phyloP scores from a whole-genome alignment of 2,797 vertebrate genomes.

The Pterois miles region DNA sequence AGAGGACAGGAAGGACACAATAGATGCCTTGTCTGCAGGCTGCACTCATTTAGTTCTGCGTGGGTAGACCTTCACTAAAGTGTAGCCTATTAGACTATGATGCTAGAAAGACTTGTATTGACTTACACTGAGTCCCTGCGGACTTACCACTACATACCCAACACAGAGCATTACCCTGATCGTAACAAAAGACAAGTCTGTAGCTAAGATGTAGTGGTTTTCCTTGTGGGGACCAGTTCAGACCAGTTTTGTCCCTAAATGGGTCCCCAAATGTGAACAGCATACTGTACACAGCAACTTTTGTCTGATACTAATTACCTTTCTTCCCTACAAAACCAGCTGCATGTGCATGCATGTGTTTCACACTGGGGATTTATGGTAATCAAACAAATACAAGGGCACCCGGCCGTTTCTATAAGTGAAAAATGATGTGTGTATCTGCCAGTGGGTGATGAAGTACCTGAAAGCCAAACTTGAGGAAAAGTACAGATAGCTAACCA shows the following conservation, averaged over 20 bases:
- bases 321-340: background rate
- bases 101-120: background rate
- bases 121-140: background rate
- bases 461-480: background rate
- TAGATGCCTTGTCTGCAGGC: constrained; percentile 56
- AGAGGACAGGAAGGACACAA: constrained; percentile 63
- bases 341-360: background rate
- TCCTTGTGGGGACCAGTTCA: background rate
- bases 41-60: constrained; percentile 48
- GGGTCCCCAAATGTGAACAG: background rate
- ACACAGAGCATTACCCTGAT: background rate
- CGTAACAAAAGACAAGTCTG: background rate
- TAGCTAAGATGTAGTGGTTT: background rate
- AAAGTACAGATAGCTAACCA: too few species aligned
- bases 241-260: background rate
- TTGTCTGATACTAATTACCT: background rate
- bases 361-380: background rate
- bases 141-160: background rate
- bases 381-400: too few species aligned
- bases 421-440: background rate
- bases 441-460: background rate
- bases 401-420: background rate
- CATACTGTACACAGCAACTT: background rate
- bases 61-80: constrained; percentile 22
- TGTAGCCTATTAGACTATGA: constrained; percentile 17